A percentile compares a stretch with the other conserved stretches of the same genome.
phyloP scores from a whole-genome alignment of 2,888 invertebrate species.

The Empis stercorea region DNA sequence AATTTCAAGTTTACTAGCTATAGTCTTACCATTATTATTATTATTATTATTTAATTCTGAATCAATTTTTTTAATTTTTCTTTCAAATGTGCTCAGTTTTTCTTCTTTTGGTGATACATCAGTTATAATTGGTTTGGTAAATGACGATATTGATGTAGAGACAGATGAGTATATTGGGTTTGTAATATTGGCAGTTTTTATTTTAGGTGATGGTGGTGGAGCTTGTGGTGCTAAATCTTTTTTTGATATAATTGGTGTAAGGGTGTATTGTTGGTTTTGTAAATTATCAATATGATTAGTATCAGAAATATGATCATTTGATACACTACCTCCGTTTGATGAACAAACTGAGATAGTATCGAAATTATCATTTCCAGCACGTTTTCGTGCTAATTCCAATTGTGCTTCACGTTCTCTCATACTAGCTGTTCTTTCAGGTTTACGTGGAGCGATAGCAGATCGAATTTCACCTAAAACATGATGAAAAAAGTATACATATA shows the following conservation, averaged over 20 bases:
- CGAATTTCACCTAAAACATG: constrained; percentile 58
- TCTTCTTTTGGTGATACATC: constrained; percentile 5
- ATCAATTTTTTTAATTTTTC: constrained; percentile 19
- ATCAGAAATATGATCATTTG: constrained; percentile 16
- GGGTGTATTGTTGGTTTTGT: neutral
- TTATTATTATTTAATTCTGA: constrained; percentile 20
- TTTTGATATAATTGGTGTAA: neutral
- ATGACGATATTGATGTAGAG: constrained; percentile 4
- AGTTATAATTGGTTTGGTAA: constrained; percentile 12
- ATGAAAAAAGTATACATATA: neutral
- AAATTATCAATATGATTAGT: neutral
- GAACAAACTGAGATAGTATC: constrained; percentile 38
- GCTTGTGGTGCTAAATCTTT: constrained; percentile 1
- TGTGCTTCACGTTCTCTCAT: constrained; percentile 67
- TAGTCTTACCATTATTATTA: constrained; percentile 8
- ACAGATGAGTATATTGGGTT: constrained; percentile 11
- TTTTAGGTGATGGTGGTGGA: constrained; percentile 1
- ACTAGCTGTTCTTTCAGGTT: constrained; percentile 75
- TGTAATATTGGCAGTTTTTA: constrained; percentile 6
- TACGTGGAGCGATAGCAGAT: constrained; percentile 66
- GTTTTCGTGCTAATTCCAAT: constrained; percentile 42
- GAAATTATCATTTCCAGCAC: constrained; percentile 26
- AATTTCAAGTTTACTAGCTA: constrained; percentile 29
- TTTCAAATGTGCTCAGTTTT: constrained; percentile 26
- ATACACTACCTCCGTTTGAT: constrained; percentile 35